phyloP scores from a whole-genome alignment of 2,113 vertebrate genomes.

The Martes martes region DNA sequence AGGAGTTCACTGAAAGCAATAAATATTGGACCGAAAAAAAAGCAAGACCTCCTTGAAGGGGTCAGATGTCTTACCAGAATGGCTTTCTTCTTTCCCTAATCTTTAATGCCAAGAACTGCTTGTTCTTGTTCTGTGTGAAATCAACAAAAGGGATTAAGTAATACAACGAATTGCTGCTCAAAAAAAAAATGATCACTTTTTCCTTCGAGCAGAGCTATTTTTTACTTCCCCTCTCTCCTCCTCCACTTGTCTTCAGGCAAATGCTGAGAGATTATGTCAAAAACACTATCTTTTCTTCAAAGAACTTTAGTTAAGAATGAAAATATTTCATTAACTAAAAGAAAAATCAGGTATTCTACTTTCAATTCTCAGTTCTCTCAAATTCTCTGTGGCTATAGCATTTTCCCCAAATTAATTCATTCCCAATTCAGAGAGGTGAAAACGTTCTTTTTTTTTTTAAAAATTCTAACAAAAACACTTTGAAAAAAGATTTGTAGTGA shows the following conservation, averaged over 20 bases:
- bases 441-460: neutral
- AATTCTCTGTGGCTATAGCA: neutral
- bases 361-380: neutral
- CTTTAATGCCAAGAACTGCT: slow-evolving; percentile 25
- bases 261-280: neutral
- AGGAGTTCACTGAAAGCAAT: neutral
- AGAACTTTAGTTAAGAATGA: neutral
- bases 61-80: neutral
- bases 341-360: neutral
- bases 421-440: neutral
- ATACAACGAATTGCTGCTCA: neutral
- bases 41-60: neutral
- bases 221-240: neutral
- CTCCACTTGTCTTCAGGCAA: neutral
- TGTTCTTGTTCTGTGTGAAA: neutral
- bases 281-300: neutral
- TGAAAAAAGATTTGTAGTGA: neutral
- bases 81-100: neutral
- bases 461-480: neutral
- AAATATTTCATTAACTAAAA: slow-evolving; percentile 20
- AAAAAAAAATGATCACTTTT: neutral
- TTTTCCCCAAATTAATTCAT: neutral
- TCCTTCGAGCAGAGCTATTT: neutral
- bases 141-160: slow-evolving; percentile 28
- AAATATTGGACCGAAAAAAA: neutral